Percentiles rank a stretch among this genome's conserved stretches.
These are phyloP conservation scores for Habroteleia sp. DNA, from an alignment of 2,888 invertebrate genomes.

Conservation along the genomic window DNA sequence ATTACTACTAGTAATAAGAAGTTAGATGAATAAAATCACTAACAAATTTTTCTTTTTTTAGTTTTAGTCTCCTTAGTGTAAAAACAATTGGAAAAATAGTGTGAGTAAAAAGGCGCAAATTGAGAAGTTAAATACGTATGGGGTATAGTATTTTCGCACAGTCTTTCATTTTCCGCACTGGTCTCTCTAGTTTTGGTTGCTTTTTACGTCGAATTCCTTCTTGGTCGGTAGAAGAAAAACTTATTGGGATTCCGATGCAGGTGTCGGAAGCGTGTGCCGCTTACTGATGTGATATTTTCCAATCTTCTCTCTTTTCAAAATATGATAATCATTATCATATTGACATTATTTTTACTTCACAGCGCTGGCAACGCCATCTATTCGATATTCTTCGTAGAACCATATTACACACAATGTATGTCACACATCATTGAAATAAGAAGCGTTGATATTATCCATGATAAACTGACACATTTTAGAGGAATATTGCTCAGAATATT, in stretches of 20 bases:
- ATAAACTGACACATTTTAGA: slow-evolving; percentile 53
- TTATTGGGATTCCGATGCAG: slow-evolving; percentile 77
- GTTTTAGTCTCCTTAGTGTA: too few species aligned
- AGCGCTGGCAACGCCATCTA: slow-evolving; percentile 34
- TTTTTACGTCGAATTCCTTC: slow-evolving; percentile 44
- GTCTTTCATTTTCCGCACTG: slow-evolving; percentile 39
- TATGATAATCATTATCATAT: slow-evolving; percentile 76
- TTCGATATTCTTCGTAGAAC: slow-evolving; percentile 57
- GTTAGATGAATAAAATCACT: too few species aligned
- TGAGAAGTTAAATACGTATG: slow-evolving; percentile 51
- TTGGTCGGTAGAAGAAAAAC: slow-evolving; percentile 70
- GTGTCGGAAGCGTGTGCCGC: slow-evolving; percentile 75
- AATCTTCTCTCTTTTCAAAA: slow-evolving; percentile 60
- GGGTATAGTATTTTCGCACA: slow-evolving; percentile 37
- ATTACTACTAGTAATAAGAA: too few species aligned
- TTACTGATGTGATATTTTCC: slow-evolving; percentile 70
- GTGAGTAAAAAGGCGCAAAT: slow-evolving; percentile 26
- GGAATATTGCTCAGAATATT: slow-evolving; percentile 50
- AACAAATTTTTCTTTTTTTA: too few species aligned
- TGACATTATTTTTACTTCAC: slow-evolving; percentile 67
- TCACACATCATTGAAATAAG: slow-evolving; percentile 60
- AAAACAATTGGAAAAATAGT: slow-evolving; percentile 23
- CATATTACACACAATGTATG: slow-evolving; percentile 52
- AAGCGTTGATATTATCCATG: slow-evolving; percentile 55
- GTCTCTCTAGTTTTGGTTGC: slow-evolving; percentile 31